These are phyloP conservation scores for Perdix hodgsoniae DNA, from an alignment of 2,797 vertebrate genomes.

Conservation along the genomic window DNA sequence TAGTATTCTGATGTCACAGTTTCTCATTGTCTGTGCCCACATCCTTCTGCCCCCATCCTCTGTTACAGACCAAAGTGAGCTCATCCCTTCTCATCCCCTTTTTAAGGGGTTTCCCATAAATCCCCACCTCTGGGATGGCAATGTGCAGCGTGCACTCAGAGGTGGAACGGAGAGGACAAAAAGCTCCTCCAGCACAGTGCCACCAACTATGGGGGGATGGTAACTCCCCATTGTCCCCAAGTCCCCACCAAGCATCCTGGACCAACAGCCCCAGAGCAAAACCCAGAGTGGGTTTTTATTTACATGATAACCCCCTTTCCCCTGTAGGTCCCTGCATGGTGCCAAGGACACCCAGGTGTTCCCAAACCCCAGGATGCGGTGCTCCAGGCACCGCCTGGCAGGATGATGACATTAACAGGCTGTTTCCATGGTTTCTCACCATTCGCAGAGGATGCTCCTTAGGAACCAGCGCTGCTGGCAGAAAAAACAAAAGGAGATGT, in stretches of 20 bases:
- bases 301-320: neutral
- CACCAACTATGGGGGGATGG: neutral
- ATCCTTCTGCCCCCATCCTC: neutral
- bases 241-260: neutral
- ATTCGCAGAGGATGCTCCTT: neutral
- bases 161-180: neutral
- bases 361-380: neutral
- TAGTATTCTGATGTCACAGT: accelerated
- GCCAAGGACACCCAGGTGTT: neutral
- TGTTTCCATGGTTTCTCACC: constrained; percentile 57
- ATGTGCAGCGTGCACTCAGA: accelerated
- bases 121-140: accelerated
- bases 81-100: too few species aligned
- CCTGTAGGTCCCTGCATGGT: neutral
- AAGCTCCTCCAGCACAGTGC: neutral
- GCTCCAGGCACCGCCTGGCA: neutral
- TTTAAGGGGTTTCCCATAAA: neutral
- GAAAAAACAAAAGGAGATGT: neutral
- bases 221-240: neutral
- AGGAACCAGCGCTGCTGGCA: neutral
- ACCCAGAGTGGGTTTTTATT: neutral
- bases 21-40: too few species aligned
- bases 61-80: accelerated
- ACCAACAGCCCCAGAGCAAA: neutral
- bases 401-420: neutral